Evolutionary conservation across 2,113 vertebrate genomes (phyloP), one percentile per base, ranked within the genome.

Genomic region (Pygoscelis antarcticus): DNA sequence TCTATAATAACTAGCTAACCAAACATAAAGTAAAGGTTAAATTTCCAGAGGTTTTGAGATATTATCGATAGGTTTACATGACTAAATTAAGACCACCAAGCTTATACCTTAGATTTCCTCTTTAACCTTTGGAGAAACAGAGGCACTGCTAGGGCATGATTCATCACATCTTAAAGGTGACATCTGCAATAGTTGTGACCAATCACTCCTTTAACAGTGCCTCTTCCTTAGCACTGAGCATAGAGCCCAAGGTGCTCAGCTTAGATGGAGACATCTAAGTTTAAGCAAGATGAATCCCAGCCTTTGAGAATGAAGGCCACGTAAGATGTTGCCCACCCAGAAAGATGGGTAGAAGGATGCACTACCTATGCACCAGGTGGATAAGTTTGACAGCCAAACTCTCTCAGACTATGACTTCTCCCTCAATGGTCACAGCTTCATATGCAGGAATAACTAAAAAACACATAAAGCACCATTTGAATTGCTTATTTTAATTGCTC

Each of bases 11-110:
- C 70, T 85, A 95, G 55, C 87, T 91, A 94, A 81, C 78, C 66
- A 92, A 96, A 96, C 49, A 92, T 52, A 57, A 89, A 94, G 34
- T 76, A 93, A 92, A 96, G 91, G 87, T 95, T 89, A 84, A 79
- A 91, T 76, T 94, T 95, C 70, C 74, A 94, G 52, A 85, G 62
- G 46, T 87, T 58, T 61, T 96, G 74, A 89, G 89, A 70, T 87
- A 57, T 18, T 91, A 78, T 81, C 2, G 2, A 84, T 69, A 87
- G 46, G 44, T 77, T 91, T 77, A 78, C 16, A 40, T 34, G 70
- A 42, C 46, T 49, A 61, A 89, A 95, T 82, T 69, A 57, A 61
- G 61, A 88, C 44, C 66, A 85, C 30, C 70, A 69, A 69, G 61
- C 34, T 87, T 84, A 54, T 49, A 54, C 51, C 44, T 89, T 71